Percentiles rank a stretch among this genome's conserved stretches.
Evolutionary conservation across 2,797 vertebrate genomes (phyloP).

Genomic region (Austrolebias charrua): DNA sequence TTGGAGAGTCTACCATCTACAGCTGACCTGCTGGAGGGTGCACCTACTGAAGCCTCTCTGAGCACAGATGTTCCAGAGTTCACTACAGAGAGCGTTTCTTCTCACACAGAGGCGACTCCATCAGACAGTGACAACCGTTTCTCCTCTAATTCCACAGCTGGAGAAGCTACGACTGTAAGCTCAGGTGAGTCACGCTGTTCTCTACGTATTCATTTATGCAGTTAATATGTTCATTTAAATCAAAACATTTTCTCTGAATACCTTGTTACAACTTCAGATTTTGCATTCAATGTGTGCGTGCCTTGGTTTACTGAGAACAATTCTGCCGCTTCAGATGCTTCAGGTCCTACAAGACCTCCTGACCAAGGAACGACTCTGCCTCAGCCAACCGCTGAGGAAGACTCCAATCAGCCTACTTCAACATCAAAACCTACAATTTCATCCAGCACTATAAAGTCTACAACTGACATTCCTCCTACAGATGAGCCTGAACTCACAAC

Average conservation of each 20-base stretch:
- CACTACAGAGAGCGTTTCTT: slow-evolving; percentile 8
- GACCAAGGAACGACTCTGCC: slow-evolving; percentile 13
- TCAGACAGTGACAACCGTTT: slow-evolving; percentile 11
- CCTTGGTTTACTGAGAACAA: background rate
- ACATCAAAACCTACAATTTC: slow-evolving; percentile 7
- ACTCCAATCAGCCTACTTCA: slow-evolving; percentile 1
- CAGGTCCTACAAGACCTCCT: background rate
- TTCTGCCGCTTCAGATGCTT: slow-evolving; percentile 17
- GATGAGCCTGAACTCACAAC: slow-evolving; percentile 21
- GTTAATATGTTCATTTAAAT: too few species aligned
- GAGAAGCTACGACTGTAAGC: slow-evolving; percentile 2
- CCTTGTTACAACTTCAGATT: background rate
- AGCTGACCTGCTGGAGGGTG: slow-evolving; percentile 19
- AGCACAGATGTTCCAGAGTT: slow-evolving; percentile 19
- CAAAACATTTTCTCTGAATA: background rate
- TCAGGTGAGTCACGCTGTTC: slow-evolving; percentile 45
- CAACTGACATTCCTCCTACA: background rate
- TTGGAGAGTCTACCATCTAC: slow-evolving; percentile 39
- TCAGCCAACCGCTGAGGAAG: slow-evolving; percentile 19
- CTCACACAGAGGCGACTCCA: slow-evolving; percentile 6
- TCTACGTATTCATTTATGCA: too few species aligned
- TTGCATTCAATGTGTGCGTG: background rate
- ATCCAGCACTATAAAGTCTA: background rate
- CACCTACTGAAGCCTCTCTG: slow-evolving; percentile 24
- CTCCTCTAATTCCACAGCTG: background rate